Evolutionary conservation across 2,113 vertebrate genomes (phyloP).

Genomic region (Ceyx cyanopectus): DNA sequence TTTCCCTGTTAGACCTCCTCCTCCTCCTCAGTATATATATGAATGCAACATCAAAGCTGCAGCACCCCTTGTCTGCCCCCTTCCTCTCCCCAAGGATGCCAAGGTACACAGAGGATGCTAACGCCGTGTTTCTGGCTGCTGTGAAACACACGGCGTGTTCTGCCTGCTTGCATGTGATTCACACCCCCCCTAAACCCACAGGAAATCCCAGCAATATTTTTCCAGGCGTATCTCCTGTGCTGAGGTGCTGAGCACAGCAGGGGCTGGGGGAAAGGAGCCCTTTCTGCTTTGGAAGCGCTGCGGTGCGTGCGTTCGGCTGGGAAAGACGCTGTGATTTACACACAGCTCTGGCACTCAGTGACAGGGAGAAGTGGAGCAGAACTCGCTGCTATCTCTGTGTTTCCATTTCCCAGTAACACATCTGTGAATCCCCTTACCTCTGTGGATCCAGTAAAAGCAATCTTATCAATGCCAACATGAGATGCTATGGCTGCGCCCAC

Average conservation of each 20-base stretch:
- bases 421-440: conserved; percentile 83
- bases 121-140: conserved; percentile 17
- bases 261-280: conserved; percentile 4
- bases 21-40: not conserved
- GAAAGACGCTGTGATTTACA: not conserved
- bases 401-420: not conserved
- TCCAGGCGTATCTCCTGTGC: conserved; percentile 58
- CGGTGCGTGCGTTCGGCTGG: not conserved
- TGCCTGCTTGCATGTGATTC: conserved; percentile 59
- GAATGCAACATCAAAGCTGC: not conserved
- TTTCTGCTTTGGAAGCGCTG: conserved; percentile 4
- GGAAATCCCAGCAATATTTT: conserved; percentile 69
- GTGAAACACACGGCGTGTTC: conserved; percentile 10
- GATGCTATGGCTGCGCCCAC: conserved; percentile 94
- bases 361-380: not conserved
- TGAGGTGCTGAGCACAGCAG: conserved; percentile 54
- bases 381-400: not conserved
- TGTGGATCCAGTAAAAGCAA: conserved; percentile 97
- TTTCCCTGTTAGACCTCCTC: not conserved
- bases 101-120: conserved; percentile 23
- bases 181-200: conserved; percentile 66
- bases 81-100: not conserved
- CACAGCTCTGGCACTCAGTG: not conserved
- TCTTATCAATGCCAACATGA: conserved; percentile 96
- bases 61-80: not conserved